Base-by-base conservation (phyloP, 1,140 invertebrate genomes). In the Linepithema humile region DNA sequence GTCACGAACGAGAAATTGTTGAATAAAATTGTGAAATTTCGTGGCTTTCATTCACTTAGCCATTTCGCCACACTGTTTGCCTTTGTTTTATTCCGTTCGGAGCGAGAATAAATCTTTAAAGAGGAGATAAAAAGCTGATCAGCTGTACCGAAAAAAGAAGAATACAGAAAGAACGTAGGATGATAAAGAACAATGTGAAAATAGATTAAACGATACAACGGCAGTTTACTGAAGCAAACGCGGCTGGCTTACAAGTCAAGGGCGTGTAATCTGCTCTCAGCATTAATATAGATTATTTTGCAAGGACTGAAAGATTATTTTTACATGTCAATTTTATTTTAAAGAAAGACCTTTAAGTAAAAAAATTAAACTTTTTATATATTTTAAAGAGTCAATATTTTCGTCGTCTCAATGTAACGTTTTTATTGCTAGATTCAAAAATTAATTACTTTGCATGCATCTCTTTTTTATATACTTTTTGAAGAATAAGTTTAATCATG, bases 11-110 rank as follows among this genome's bases (percentile, higher is more conserved):
- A 70, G 78, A 67, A 40, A n/a, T 85, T 89, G 75, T 84, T 84
- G 83, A 88, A 88, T 85, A 53, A 64, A 86, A 73, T 85, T 80
- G 90, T 85, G 70, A 91, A 91, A 90, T 87, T 87, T 88, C 73
- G 78, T 86, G 70, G 87, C 82, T 88, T 50, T n/a, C 55, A 84
- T 53, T 83, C 43, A 83, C 70, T 85, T 35, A 53, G 48, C 35
- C 32, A 17, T 73, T 38, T 35, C 43, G 15, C n/a, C 43, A 35
- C 0, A 7, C 32, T n/a, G n/a, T n/a, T 3, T 40, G 35, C 20
- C 29, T 15, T 32, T 17, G 12, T 15, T 57, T 77, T 48, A 77
- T 7, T 64, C 10, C 32, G 26, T 53, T n/a, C 15, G 2, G 20
- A 9, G 50, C 50, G 38, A 57, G 45, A 65, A 77, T 50, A 77